Base-by-base conservation (phyloP, 2,797 vertebrate genomes). In the Artibeus jamaicensis region DNA sequence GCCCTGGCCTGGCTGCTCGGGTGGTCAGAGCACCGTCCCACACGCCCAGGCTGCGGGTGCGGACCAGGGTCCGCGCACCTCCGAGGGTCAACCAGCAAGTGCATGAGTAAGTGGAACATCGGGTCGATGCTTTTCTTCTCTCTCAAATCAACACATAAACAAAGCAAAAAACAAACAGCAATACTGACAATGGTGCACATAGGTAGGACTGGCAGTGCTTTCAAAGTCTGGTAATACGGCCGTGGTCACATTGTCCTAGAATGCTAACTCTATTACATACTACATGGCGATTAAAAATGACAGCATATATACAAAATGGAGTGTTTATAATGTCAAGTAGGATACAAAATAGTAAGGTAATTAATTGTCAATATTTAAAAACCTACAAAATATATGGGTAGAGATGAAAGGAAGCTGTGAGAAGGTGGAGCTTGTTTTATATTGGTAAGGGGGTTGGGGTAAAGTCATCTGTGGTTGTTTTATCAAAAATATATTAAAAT, bases 401-500 rank as follows among this genome's bases (percentile, higher is more conserved):
- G 32, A 50, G 68, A 37, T 50, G 26, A 84, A 79, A 65, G 48
- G 34, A 70, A 53, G 10, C n/a, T 83, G 42, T 32, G 74, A 73
- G 57, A 46, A 73, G 89, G 74, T 62, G 34, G 0, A 42, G 81
- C 50, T 91, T 77, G 74, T 74, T 68, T 91, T 76, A n/a, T 29
- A 26, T 21, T 53, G 34, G 19, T 50, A 79, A 73, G 79, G 5
- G 14, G 26, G 39, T 83, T 93, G 83, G 22, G 48, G n/a, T 94
- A 57, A 34, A 59, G 53, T 19, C 21, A 68, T 44, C 21, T 84
- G 9, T 15, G 11, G 44, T 59, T 76, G 24, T 74, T 86, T 94
- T 86, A 86, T 92, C 86, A 68, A 44, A 67, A 55, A 71, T 78
- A 12, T 62, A 65, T 74, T 55, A 68, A 86, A 89, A 59, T 70